Evolutionary conservation across 2,113 vertebrate genomes (phyloP).

Genomic region (Gnathonemus echidnorhynchus): DNA sequence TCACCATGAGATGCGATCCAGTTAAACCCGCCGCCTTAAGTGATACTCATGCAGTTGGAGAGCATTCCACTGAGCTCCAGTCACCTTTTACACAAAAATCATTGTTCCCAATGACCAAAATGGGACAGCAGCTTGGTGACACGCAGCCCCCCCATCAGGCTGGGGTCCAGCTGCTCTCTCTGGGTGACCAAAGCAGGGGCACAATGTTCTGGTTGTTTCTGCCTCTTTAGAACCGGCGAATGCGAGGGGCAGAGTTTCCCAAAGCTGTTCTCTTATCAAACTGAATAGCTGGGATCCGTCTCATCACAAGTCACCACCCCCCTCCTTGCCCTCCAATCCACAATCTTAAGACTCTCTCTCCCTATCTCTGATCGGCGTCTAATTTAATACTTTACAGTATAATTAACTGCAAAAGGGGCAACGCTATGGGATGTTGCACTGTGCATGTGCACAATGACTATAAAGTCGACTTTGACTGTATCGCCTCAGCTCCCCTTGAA

Average conservation of each 20-base stretch:
- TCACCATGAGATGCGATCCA: neutral
- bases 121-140: neutral
- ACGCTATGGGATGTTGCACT: neutral
- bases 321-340: neutral
- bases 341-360: neutral
- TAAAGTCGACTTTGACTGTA: neutral
- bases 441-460: neutral
- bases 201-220: neutral
- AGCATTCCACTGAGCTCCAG: neutral
- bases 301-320: neutral
- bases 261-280: neutral
- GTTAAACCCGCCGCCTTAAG: neutral
- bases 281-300: neutral
- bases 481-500: neutral
- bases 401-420: neutral
- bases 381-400: neutral
- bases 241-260: neutral
- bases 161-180: neutral
- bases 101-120: neutral
- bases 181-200: neutral
- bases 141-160: neutral
- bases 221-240: neutral
- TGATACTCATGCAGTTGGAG: neutral
- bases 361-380: neutral
- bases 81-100: neutral